phyloP scores from a whole-genome alignment of 1,140 invertebrate genomes.

The Neelides sp. region DNA sequence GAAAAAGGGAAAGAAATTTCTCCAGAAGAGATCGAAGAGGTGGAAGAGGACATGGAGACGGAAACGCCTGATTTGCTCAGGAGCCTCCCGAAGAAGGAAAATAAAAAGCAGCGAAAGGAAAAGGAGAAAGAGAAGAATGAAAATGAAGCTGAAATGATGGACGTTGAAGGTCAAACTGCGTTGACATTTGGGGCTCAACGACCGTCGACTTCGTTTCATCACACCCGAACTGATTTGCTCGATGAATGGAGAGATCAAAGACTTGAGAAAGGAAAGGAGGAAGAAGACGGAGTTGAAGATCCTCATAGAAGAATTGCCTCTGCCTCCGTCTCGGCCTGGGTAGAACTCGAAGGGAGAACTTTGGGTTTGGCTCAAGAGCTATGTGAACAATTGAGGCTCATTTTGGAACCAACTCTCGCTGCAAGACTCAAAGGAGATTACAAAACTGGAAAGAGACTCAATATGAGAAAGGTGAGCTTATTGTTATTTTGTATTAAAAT shows the following conservation, averaged over 20 bases:
- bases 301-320: constrained; percentile 14
- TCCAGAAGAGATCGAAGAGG: constrained; percentile 40
- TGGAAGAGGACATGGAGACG: constrained; percentile 33
- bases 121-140: constrained; percentile 24
- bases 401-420: constrained; percentile 88
- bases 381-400: constrained; percentile 81
- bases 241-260: constrained; percentile 33
- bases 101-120: constrained; percentile 33
- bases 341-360: constrained; percentile 45
- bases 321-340: constrained; percentile 39
- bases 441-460: constrained; percentile 87
- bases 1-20: constrained; percentile 35
- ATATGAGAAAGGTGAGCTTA: constrained; percentile 73
- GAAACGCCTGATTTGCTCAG: constrained; percentile 9
- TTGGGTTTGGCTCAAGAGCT: constrained; percentile 66
- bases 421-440: constrained; percentile 88
- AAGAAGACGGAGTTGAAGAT: constrained; percentile 16
- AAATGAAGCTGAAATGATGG: constrained; percentile 36
- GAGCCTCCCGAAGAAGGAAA: constrained; percentile 36
- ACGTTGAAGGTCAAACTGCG: constrained; percentile 62
- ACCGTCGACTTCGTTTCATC: constrained; percentile 54
- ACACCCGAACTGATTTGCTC: constrained; percentile 31
- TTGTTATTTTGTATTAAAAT: constrained; percentile 2
- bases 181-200: constrained; percentile 52
- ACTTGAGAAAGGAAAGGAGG: constrained; percentile 31